These are phyloP conservation scores for Macquaria ambigua DNA, from an alignment of 2,113 vertebrate species.

Conservation along the genomic window DNA sequence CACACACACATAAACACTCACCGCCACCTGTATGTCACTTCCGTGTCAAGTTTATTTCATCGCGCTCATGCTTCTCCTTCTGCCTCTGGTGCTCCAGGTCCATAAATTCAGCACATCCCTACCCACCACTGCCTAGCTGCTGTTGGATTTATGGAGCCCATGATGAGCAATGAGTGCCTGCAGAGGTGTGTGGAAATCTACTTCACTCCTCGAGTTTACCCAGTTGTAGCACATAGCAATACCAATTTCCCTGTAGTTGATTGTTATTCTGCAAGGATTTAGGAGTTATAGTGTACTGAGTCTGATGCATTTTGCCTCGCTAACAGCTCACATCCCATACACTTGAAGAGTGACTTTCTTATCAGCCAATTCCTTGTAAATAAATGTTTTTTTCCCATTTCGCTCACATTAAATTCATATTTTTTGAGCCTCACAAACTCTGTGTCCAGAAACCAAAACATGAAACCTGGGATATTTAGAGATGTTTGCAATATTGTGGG, in stretches of 20 bases:
- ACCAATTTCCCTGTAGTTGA: conserved; percentile 31
- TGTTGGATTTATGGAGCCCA: conserved; percentile 72
- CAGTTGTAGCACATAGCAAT: conserved; percentile 55
- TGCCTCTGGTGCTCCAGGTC: conserved; percentile 63
- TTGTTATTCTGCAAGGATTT: conserved; percentile 49
- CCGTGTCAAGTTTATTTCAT: conserved; percentile 60
- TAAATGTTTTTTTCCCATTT: not conserved
- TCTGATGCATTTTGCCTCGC: conserved; percentile 17
- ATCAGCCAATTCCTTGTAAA: conserved; percentile 9
- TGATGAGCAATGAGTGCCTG: conserved; percentile 71
- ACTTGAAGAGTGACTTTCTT: not conserved
- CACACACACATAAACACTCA: conserved; percentile 7
- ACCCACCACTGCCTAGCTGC: conserved; percentile 55
- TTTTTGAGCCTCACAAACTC: not conserved
- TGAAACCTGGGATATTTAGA: not conserved
- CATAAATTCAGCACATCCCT: conserved; percentile 65
- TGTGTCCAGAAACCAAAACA: not conserved
- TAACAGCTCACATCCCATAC: conserved; percentile 18
- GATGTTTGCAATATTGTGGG: not conserved
- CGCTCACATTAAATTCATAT: not conserved
- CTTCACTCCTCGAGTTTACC: conserved; percentile 56
- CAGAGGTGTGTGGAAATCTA: conserved; percentile 66
- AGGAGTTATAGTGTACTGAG: conserved; percentile 7
- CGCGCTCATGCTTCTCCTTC: conserved; percentile 35
- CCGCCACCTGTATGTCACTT: conserved; percentile 57